phyloP scores from a whole-genome alignment of 2,797 vertebrate species.

The Karalla daura region DNA sequence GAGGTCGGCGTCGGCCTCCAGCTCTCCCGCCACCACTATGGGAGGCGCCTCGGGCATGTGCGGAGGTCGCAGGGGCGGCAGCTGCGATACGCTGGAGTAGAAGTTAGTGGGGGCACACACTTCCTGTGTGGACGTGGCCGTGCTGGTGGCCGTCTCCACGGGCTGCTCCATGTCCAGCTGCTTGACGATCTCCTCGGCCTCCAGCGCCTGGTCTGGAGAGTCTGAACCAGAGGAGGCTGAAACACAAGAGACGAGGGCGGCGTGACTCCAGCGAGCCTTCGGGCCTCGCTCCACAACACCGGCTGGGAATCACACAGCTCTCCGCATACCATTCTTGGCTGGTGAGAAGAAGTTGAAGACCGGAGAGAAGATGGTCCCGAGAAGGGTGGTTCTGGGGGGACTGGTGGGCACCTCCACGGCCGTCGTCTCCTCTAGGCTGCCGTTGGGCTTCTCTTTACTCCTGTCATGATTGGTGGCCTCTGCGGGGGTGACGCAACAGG shows the following conservation, averaged over 20 bases:
- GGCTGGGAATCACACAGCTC: not conserved
- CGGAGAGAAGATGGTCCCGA: constrained; percentile 98
- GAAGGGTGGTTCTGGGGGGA: constrained; percentile 93
- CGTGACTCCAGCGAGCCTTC: no score
- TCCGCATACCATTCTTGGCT: constrained; percentile 93
- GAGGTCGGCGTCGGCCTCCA: constrained; percentile 88
- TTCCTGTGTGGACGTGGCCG: constrained; percentile 80
- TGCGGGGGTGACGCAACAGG: constrained; percentile 4
- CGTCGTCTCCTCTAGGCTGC: constrained; percentile 90
- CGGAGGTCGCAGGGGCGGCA: constrained; percentile 79
- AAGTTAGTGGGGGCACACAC: constrained; percentile 82
- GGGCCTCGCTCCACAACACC: not conserved
- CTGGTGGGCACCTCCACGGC: constrained; percentile 83
- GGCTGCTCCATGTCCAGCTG: constrained; percentile 96
- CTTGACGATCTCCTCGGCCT: constrained; percentile 97
- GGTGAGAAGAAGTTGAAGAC: constrained; percentile 99
- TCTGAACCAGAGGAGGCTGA: constrained; percentile 92
- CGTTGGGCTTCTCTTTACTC: constrained; percentile 93
- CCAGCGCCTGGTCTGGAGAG: constrained; percentile 93
- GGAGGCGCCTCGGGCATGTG: constrained; percentile 77
- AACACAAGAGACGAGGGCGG: not conserved
- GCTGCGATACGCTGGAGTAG: constrained; percentile 83
- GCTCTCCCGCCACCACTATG: constrained; percentile 85
- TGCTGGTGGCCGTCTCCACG: constrained; percentile 91
- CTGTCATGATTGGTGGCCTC: constrained; percentile 95